These are phyloP conservation scores for Conops quadrifasciatus DNA, from an alignment of 2,888 invertebrate genomes.

Conservation along the genomic window DNA sequence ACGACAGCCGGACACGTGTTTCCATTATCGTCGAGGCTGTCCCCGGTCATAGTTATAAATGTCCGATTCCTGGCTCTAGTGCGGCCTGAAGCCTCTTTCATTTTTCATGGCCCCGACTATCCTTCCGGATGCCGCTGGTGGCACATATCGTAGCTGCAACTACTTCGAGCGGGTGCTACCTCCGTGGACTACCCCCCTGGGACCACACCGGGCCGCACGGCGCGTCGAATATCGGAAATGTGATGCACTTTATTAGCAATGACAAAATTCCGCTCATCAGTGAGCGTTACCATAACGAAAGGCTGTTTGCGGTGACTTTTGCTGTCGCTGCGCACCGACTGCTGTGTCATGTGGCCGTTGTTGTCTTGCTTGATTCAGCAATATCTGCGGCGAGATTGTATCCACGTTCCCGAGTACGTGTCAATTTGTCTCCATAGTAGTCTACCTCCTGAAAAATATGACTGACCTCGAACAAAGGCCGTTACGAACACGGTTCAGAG, in stretches of 20 bases:
- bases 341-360: too few relatives aligned
- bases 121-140: too few relatives aligned
- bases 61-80: conserved; percentile 25
- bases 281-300: conserved; percentile 32
- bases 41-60: conserved; percentile 16
- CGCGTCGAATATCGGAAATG: conserved; percentile 22
- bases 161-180: not conserved
- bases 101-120: too few relatives aligned
- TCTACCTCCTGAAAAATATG: conserved; percentile 28
- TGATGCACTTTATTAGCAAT: conserved; percentile 40
- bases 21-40: conserved; percentile 23
- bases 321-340: conserved; percentile 12
- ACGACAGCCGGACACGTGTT: conserved; percentile 25
- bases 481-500: not conserved
- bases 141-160: too few relatives aligned
- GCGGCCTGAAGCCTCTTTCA: too few relatives aligned
- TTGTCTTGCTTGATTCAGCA: too few relatives aligned
- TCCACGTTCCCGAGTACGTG: conserved; percentile 13
- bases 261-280: conserved; percentile 26
- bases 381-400: too few relatives aligned
- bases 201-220: not conserved
- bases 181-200: not conserved
- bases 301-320: not conserved
- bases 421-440: conserved; percentile 29
- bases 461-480: conserved; percentile 14